Base-by-base conservation (phyloP, 1,140 invertebrate genomes). In the Pseudomyrmex pallidus region DNA sequence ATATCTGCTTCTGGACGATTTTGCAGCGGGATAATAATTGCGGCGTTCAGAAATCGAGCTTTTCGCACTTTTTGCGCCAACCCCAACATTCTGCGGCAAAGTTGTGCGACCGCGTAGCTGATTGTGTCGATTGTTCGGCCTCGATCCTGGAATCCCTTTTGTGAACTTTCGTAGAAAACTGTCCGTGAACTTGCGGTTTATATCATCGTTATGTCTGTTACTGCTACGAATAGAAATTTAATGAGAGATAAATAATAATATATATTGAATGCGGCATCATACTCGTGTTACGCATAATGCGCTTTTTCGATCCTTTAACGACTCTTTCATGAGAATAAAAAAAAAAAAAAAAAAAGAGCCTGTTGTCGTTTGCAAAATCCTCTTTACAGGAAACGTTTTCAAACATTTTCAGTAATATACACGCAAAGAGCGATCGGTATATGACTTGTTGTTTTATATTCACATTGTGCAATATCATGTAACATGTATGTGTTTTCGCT, bases 51-150 rank as follows among this genome's bases (percentile, higher is more conserved):
- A 22, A 48, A 59, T 12, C 72, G 57, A 70, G 86, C 57, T 89
- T 89, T 84, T 86, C 84, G 87, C 80, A 86, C 80, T 86, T 88
- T 86, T 80, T 73, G 46, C 72, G 78, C 50, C 56, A 66, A 62
- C 15, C 25, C 4, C 35, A 68, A 56, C 66, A 85, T 86, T 74
- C 78, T 66, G 15, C 70, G 46, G 22, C 61, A 61, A 20, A 50
- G 63, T 59, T 50, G 54, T 3, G 22, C 66, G 22, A 57, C 44
- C 10, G 67, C 56, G 50, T 70, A 52, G 63, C 62, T 89, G 85
- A 89, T 89, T 89, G 87, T 86, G 72, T 64, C 88, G 87, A 89
- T 89, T 89, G 88, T 89, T 86, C 88, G 74, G 10, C 35, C 10
- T 46, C 84, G 72, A 70, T 85, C 59, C 66, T 35, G 74, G 52